These are phyloP conservation scores for Hydropsyche betteni DNA, from an alignment of 2,888 invertebrate genomes.

Conservation along the genomic window DNA sequence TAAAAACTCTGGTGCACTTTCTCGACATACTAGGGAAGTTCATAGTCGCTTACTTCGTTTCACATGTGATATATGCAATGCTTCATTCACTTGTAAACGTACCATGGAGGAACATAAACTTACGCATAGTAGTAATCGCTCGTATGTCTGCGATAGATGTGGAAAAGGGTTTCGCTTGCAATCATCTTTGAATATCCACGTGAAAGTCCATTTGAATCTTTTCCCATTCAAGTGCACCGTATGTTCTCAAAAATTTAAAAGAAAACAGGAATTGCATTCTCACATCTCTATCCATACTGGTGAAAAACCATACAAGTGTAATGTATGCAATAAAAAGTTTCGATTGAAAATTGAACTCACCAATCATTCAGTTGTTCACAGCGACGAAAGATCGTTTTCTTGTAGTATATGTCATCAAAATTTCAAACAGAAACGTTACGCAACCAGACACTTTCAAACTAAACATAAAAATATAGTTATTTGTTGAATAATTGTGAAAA, in stretches of 20 bases:
- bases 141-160: conserved; percentile 66
- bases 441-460: conserved; percentile 56
- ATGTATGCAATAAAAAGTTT: conserved; percentile 64
- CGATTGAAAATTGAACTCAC: conserved; percentile 59
- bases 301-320: conserved; percentile 65
- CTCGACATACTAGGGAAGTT: conserved; percentile 63
- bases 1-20: conserved; percentile 62
- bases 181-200: conserved; percentile 65
- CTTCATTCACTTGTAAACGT: conserved; percentile 62
- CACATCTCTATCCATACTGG: conserved; percentile 68
- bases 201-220: conserved; percentile 58
- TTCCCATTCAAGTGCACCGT: conserved; percentile 60
- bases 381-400: conserved; percentile 57
- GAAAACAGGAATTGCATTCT: conserved; percentile 64
- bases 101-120: conserved; percentile 65
- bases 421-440: conserved; percentile 62
- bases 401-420: conserved; percentile 59
- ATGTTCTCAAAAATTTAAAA: conserved; percentile 67
- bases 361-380: conserved; percentile 59
- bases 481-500: not conserved
- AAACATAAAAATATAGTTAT: conserved; percentile 29
- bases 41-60: conserved; percentile 64
- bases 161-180: conserved; percentile 65
- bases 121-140: conserved; percentile 61
- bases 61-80: conserved; percentile 62